Base-by-base conservation (phyloP, 2,113 vertebrate genomes). In the Perccottus glenii region DNA sequence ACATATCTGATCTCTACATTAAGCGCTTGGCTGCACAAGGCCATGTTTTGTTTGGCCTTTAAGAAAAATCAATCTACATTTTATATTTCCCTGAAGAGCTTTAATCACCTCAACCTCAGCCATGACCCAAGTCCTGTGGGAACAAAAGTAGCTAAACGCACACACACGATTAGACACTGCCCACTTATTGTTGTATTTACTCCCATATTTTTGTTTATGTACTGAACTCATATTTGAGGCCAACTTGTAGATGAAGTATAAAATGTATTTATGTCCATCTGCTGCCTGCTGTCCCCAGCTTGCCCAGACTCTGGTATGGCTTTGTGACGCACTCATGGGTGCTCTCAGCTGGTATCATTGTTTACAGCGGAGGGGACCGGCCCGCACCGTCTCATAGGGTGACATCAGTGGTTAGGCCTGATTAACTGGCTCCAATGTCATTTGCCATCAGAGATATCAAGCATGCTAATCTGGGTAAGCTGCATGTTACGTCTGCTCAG, bases 201-300 rank as follows among this genome's bases (percentile, higher is more conserved):
- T 6, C 4, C 7, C 4, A 38, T 38, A 38, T 38, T 38, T 38
- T 5, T 38, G 4, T 38, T 38, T 38, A 4, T 38, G 36, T 40
- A 40, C 38, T 40, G 38, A 2, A 40, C 5, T 4, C 38, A 40
- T 40, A 27, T 27, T 27, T 27, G 19, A 27, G 19, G 19, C 19
- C 19, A 40, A 40, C 38, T 6, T 40, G 38, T 40, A 40, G 38
- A 78, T 52, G 47, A 49, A 51, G 83, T 71, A 56, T 55, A 46
- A 78, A 80, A 70, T 64, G 74, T 68, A 88, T 83, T 83, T 76
- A 61, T 10, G 77, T 78, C 88, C 90, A 90, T 92, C 88, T 90
- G 89, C 68, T 74, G 73, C 55, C 55, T 53, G 1, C 1, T 57
- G 2, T 12, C 51, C 70, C 80, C 86, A 74, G 84, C 80, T 82